Conservation (phyloP, 2,113 vertebrate genomes). For the Corythoichthys haematopterus region DNA sequence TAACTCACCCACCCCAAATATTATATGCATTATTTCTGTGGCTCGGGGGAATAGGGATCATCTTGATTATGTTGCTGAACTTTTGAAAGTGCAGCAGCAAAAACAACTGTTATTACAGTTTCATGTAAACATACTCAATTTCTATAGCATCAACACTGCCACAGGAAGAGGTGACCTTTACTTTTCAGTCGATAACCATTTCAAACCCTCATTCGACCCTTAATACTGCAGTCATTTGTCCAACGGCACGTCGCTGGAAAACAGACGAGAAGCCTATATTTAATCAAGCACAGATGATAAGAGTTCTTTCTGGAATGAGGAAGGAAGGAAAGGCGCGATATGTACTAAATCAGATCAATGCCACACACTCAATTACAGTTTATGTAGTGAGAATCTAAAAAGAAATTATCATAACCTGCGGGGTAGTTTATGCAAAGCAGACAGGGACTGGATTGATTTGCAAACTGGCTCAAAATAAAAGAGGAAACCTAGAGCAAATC, state of each 20-base stretch:
- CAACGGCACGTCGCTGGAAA: constrained; percentile 18
- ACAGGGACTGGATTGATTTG: constrained; percentile 42
- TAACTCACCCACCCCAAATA: background rate
- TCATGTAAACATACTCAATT: background rate
- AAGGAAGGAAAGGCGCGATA: constrained; percentile 34
- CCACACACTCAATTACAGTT: constrained; percentile 21
- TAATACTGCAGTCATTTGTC: constrained; percentile 23
- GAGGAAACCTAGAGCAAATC: constrained; percentile 39
- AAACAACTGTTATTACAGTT: background rate
- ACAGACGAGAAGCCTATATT: constrained; percentile 12
- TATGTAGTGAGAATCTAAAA: constrained; percentile 26
- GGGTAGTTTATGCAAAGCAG: constrained; percentile 30
- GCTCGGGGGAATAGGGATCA: background rate
- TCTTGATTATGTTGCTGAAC: background rate
- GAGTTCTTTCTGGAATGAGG: constrained; percentile 24
- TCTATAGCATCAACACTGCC: background rate
- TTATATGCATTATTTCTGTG: background rate
- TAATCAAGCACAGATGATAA: constrained; percentile 27
- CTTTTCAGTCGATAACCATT: constrained; percentile 42
- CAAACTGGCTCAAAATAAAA: constrained; percentile 41
- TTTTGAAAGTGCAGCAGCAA: background rate
- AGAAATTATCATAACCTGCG: constrained; percentile 41
- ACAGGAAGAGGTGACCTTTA: constrained; percentile 17
- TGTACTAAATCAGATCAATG: constrained; percentile 36
- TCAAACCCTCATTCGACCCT: constrained; percentile 28